Base-by-base conservation (phyloP, 2,888 invertebrate species). In the Andrena dorsata region DNA sequence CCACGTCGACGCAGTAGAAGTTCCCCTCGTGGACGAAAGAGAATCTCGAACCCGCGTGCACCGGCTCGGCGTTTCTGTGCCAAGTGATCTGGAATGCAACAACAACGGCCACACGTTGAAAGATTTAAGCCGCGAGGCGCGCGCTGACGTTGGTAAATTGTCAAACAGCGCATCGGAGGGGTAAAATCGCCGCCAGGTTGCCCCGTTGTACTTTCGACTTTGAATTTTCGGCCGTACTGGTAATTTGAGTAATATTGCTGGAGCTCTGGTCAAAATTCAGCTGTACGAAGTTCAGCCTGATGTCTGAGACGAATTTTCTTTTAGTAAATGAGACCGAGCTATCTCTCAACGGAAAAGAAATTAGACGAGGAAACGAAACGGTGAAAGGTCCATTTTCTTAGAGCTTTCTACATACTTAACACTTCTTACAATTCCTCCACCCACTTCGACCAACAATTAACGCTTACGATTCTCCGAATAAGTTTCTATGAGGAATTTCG, bases 1-100 rank as follows among this genome's bases (percentile, higher is more conserved):
- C 96, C 28, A 98, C 96, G 92, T 98, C 98, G 26, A 98, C 95
- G 92, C 97, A 98, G 94, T 96, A 97, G 94, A 98, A 98, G 92
- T 96, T 96, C n/a, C 97, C 98, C 91, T 98, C 98, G 88, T 97
- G 96, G 23, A 96, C 96, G 90, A 97, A 95, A 63, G 96, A 95
- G 87, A 97, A 96, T 88, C 97, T 95, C 93, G 97, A 97, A 82
- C 96, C 96, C 90, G 96, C 96, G 92, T 96, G 95, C 85, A 98
- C 95, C 69, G 96, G 95, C 53, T 96, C 95, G 93, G 98, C 97
- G 93, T 98, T 98, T 90, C 97, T 96, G 93, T 96, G 97, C 98
- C 98, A 98, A 90, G 97, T 97, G 88, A 98, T 96, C 98, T 98
- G 88, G 78, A 87, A 83, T 83, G 65, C 51, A 49, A 68, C 60